Evolutionary conservation across 2,888 invertebrate genomes (phyloP).

Genomic region (Leptinotarsa rubiginosa): DNA sequence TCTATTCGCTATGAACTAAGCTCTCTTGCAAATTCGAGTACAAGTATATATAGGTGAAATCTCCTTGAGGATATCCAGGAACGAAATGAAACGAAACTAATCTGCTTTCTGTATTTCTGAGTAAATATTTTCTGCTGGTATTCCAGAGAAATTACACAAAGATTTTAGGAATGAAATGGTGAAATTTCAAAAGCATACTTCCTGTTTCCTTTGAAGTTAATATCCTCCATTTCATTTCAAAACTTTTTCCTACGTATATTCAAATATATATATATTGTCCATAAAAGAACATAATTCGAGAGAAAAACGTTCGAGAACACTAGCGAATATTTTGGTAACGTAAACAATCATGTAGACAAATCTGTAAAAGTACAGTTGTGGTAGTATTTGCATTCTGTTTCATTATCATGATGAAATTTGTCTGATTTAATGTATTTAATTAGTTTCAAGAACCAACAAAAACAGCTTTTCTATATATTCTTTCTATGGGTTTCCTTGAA

Average conservation of each 20-base stretch:
- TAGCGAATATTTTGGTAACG: too few species aligned
- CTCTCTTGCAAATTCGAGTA: neutral
- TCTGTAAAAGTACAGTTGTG: too few species aligned
- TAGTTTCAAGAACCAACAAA: too few species aligned
- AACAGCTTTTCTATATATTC: too few species aligned
- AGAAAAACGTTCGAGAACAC: neutral
- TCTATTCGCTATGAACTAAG: neutral
- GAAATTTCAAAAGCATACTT: slow-evolving; percentile 10
- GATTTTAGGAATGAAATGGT: slow-evolving; percentile 13
- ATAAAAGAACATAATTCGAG: neutral
- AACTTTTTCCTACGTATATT: slow-evolving; percentile 31
- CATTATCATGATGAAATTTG: too few species aligned
- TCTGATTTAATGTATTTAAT: too few species aligned
- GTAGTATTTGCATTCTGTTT: too few species aligned
- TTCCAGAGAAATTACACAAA: slow-evolving; percentile 9
- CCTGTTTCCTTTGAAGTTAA: slow-evolving; percentile 39
- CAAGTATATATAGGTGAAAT: neutral
- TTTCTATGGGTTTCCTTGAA: too few species aligned
- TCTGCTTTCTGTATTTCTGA: slow-evolving; percentile 5
- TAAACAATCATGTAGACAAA: too few species aligned
- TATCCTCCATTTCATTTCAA: slow-evolving; percentile 35
- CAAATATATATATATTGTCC: slow-evolving; percentile 7
- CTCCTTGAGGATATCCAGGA: neutral
- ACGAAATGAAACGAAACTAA: slow-evolving; percentile 18
- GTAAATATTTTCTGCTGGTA: slow-evolving; percentile 23